phyloP scores from a whole-genome alignment of 1,140 invertebrate species.

The Drosophila nigrodunni region DNA sequence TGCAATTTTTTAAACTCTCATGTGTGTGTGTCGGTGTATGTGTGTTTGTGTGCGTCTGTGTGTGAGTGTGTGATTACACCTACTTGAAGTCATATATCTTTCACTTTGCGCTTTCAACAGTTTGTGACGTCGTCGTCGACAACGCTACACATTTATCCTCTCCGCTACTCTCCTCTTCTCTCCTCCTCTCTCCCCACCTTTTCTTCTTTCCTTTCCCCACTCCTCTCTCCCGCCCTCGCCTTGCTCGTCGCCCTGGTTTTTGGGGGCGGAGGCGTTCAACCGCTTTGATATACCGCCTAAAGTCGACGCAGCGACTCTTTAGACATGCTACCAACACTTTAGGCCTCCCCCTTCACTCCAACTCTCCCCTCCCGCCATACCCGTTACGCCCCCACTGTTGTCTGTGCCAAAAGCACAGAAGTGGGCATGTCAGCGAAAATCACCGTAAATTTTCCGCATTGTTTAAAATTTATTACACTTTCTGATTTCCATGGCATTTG shows the following conservation, averaged over 20 bases:
- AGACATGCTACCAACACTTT: constrained; percentile 71
- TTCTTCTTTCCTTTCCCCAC: neutral
- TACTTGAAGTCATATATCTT: constrained; percentile 83
- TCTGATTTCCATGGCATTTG: constrained; percentile 66
- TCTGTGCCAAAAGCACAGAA: constrained; percentile 69
- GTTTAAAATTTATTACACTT: constrained; percentile 83
- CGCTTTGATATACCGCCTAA: constrained; percentile 77
- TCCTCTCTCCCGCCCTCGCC: neutral
- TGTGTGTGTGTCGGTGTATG: constrained; percentile 31
- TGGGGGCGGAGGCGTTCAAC: constrained; percentile 60
- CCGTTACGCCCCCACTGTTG: constrained; percentile 24
- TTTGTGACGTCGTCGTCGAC: constrained; percentile 66
- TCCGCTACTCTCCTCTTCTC: constrained; percentile 20
- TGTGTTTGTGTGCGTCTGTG: constrained; percentile 38
- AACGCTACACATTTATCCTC: constrained; percentile 68
- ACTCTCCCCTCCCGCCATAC: neutral
- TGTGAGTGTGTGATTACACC: constrained; percentile 75
- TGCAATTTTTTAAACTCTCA: constrained; percentile 65
- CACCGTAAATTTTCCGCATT: constrained; percentile 83
- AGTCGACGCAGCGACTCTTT: constrained; percentile 55
- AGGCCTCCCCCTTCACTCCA: constrained; percentile 16
- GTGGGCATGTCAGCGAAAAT: constrained; percentile 82
- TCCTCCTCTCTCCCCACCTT: constrained; percentile 30
- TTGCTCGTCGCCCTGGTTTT: constrained; percentile 10
- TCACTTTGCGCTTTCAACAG: constrained; percentile 82